These are phyloP conservation scores for Anguilla anguilla DNA, from an alignment of 2,797 vertebrate species.

Conservation along the genomic window DNA sequence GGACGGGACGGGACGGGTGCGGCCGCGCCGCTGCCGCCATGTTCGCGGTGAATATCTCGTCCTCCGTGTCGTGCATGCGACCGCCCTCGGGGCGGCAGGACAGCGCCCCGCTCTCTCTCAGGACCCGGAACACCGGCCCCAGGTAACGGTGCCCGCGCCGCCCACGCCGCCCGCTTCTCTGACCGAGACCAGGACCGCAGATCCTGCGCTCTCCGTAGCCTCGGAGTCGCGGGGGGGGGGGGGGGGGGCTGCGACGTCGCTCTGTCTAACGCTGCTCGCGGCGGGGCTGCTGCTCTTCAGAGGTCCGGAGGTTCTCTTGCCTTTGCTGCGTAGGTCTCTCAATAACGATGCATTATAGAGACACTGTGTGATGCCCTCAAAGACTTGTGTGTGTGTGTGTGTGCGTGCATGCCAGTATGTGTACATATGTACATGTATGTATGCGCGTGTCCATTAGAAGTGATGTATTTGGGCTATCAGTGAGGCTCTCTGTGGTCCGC, in stretches of 20 bases:
- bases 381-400: neutral
- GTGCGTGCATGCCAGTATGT: no score
- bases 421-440: neutral
- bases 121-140: slow-evolving; percentile 57
- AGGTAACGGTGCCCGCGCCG: slow-evolving; percentile 66
- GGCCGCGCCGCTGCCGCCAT: slow-evolving; percentile 55
- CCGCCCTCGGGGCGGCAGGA: slow-evolving; percentile 54
- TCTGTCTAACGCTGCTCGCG: neutral
- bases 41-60: slow-evolving; percentile 80
- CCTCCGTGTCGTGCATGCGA: slow-evolving; percentile 68
- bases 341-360: neutral
- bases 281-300: neutral
- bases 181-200: neutral
- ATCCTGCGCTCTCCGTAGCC: neutral
- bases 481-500: slow-evolving; percentile 11
- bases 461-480: neutral
- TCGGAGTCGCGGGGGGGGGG: no score
- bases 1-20: slow-evolving; percentile 32
- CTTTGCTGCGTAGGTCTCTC: neutral
- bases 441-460: neutral
- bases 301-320: neutral
- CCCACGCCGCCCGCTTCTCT: neutral
- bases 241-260: no score
- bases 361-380: neutral
- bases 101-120: slow-evolving; percentile 57